Evolutionary conservation across 2,797 vertebrate species (phyloP).

Genomic region (Diglossa cyanea): DNA sequence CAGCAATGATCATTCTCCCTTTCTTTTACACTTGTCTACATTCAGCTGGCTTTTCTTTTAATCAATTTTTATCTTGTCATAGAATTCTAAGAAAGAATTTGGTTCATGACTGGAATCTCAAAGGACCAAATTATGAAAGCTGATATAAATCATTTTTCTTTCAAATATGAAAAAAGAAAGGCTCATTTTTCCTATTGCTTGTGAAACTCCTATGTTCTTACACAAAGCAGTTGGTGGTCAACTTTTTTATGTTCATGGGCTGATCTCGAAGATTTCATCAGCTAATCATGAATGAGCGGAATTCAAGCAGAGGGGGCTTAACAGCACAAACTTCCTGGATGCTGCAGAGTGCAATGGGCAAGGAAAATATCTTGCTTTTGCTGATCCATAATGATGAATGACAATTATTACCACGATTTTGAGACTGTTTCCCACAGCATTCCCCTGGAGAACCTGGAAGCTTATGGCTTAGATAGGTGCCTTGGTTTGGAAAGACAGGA

Average conservation of each 20-base stretch:
- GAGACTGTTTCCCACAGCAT: not conserved
- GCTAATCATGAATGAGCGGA: not conserved
- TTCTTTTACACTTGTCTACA: not conserved
- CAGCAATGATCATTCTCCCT: not conserved
- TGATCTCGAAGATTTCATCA: not conserved
- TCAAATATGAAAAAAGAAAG: not conserved
- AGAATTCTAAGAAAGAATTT: not conserved
- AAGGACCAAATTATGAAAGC: not conserved
- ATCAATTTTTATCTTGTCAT: not conserved
- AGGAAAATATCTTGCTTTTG: not conserved
- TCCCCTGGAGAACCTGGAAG: not conserved
- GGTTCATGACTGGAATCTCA: not conserved
- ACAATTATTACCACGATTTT: not conserved
- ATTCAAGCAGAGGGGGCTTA: not conserved
- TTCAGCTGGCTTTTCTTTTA: not conserved
- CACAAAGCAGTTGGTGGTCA: not conserved
- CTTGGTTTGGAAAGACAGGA: no score
- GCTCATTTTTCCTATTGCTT: not conserved
- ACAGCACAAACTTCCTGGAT: not conserved
- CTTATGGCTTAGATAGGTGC: not conserved
- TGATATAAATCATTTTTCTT: not conserved
- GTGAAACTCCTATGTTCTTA: not conserved
- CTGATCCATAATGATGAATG: not conserved
- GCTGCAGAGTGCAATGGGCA: not conserved
- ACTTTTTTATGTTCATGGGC: not conserved